Percentiles rank a stretch among this genome's conserved stretches.
Evolutionary conservation across 1,140 invertebrate species (phyloP).

Genomic region (Drosophila tani): DNA sequence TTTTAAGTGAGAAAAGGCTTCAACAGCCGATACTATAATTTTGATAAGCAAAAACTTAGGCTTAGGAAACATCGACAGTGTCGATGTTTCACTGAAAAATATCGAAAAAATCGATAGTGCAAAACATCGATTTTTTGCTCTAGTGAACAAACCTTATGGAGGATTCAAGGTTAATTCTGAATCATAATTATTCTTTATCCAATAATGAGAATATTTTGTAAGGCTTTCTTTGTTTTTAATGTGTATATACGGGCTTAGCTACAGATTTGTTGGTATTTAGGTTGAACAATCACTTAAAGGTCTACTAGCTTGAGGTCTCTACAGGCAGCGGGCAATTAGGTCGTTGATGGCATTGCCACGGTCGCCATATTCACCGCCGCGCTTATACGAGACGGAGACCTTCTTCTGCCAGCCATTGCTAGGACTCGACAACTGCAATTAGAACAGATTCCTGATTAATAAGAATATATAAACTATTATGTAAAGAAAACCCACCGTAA

Average conservation of each 20-base stretch:
- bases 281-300: conserved; percentile 41
- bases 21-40: too few species aligned
- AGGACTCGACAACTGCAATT: conserved; percentile 72
- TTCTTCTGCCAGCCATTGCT: conserved; percentile 82
- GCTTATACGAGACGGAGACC: conserved; percentile 73
- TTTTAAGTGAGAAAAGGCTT: too few species aligned
- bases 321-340: conserved; percentile 74
- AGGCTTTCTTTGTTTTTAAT: conserved; percentile 6
- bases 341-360: conserved; percentile 76
- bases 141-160: too few species aligned
- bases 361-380: conserved; percentile 83
- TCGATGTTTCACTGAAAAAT: too few species aligned
- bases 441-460: not conserved
- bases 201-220: too few species aligned
- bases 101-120: too few species aligned
- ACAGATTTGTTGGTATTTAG: conserved; percentile 40
- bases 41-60: too few species aligned
- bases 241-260: conserved; percentile 33
- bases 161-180: too few species aligned
- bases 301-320: conserved; percentile 57
- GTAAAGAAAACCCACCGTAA: conserved; percentile 56
- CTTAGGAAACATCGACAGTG: too few species aligned
- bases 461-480: too few species aligned
- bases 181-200: too few species aligned
- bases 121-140: too few species aligned